phyloP scores from a whole-genome alignment of 2,888 invertebrate genomes.

The Xestia xanthographa region DNA sequence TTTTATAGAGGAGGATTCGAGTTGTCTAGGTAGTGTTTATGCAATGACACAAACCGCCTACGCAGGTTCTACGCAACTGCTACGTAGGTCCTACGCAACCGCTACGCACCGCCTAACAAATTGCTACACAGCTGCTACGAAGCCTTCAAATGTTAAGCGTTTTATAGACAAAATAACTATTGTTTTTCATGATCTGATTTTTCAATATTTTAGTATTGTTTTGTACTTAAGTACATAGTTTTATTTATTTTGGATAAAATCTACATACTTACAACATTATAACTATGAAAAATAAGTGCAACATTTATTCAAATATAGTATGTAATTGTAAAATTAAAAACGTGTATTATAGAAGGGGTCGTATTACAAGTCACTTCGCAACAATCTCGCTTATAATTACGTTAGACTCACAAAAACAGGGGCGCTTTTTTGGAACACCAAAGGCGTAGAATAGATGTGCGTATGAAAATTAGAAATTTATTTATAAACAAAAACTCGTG shows the following conservation, averaged over 20 bases:
- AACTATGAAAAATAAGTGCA: slow-evolving; percentile 27
- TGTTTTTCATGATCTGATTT: background rate
- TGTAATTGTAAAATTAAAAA: slow-evolving; percentile 80
- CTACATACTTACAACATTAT: background rate
- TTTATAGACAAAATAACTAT: background rate
- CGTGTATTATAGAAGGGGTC: slow-evolving; percentile 83
- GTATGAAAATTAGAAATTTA: slow-evolving; percentile 19
- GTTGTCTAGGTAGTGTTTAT: background rate
- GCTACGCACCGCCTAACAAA: background rate
- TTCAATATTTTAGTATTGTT: background rate
- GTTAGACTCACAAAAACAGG: slow-evolving; percentile 86
- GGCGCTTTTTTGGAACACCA: slow-evolving; percentile 68
- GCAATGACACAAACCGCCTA: background rate
- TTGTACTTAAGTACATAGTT: background rate
- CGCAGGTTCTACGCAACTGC: background rate
- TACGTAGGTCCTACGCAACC: slow-evolving; percentile 19
- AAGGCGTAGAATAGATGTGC: slow-evolving; percentile 65
- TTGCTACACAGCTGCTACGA: slow-evolving; percentile 12
- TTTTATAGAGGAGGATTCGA: background rate
- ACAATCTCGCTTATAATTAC: slow-evolving; percentile 88
- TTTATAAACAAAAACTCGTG: background rate
- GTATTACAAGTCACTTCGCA: slow-evolving; percentile 87
- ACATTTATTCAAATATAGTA: slow-evolving; percentile 60
- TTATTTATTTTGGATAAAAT: background rate
- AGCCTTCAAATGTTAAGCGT: background rate